Evolutionary conservation across 2,888 invertebrate genomes (phyloP), one percentile per base, ranked within the genome.

Genomic region (Dascillus cervinus): DNA sequence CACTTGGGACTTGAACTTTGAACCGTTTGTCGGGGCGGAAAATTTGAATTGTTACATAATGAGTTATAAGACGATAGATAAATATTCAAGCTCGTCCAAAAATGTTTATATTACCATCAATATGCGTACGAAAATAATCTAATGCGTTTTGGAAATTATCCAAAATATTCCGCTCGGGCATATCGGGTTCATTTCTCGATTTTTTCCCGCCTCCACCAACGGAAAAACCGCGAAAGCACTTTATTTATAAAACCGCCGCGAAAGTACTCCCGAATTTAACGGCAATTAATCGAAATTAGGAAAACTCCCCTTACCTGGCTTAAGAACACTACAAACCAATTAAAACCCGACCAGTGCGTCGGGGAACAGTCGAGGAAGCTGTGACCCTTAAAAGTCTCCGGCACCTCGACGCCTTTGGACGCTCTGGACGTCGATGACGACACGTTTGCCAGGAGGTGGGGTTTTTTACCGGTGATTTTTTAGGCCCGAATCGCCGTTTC

Each of bases 391-490:
- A 17, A 17, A 17, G 17, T 17, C 17, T 17, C 8, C 17, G 19
- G 22, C 31, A 28, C 20, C 23, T 31, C 23, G 31, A 31, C 26
- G 29, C 31, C 31, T 28, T 25, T 23, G 21, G 26, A n/a, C 17
- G 26, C 25, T 27, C 36, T 32, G 36, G 36, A 36, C 17, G n/a
- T 36, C 28, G 36, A 32, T 36, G 36, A 36, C 36, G 36, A 32
- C 23, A 27, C n/a, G n/a, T 24, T 32, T 26, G 31, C 22, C 24
- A 20, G 26, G 36, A 28, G 36, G 32, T 24, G 32, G 25, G 26
- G 9, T 15, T 17, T 17, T 8, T 6, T 4, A 17, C n/a, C 17
- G 17, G 8, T 8, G 17, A 17, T n/a, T n/a, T n/a, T n/a, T n/a
- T n/a, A n/a, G n/a, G n/a, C n/a, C n/a, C n/a, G n/a, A n/a, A n/a